phyloP scores from a whole-genome alignment of 1,140 invertebrate species.

The Papilio xuthus region DNA sequence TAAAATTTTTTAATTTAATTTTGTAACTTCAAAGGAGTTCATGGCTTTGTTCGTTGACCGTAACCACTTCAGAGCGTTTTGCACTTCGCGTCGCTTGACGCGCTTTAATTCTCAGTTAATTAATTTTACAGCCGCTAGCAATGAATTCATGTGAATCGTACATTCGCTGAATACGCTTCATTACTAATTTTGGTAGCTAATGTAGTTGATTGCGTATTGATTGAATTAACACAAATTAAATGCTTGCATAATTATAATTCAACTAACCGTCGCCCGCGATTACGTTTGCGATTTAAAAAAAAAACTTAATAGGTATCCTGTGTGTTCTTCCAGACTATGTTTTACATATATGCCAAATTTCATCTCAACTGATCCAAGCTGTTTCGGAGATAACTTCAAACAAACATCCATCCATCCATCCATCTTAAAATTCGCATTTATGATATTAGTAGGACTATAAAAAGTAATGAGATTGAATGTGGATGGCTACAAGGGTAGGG shows the following conservation, averaged over 20 bases:
- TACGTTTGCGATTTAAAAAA: too few species aligned
- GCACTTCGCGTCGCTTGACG: constrained; percentile 10
- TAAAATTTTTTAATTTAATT: background rate
- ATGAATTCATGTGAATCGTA: constrained; percentile 1
- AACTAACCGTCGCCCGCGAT: too few species aligned
- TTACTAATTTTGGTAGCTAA: constrained; percentile 16
- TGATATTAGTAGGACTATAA: too few species aligned
- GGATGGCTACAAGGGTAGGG: too few species aligned
- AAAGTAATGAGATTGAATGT: too few species aligned
- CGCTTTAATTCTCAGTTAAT: constrained; percentile 31
- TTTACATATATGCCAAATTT: too few species aligned
- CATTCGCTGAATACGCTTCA: constrained; percentile 8
- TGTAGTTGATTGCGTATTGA: background rate
- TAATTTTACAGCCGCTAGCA: constrained; percentile 13
- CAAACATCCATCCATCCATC: too few species aligned
- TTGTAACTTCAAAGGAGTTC: constrained; percentile 14
- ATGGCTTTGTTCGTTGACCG: constrained; percentile 31
- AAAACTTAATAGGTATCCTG: too few species aligned
- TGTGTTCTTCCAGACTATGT: too few species aligned
- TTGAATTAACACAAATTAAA: background rate
- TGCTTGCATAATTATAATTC: background rate
- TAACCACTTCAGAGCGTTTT: constrained; percentile 31
- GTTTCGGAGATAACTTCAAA: too few species aligned
- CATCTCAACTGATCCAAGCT: too few species aligned
- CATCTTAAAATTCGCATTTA: too few species aligned